Percentiles rank a stretch among this genome's conserved stretches.
Evolutionary conservation across 2,113 vertebrate genomes (phyloP).

Genomic region (Heptranchias perlo): DNA sequence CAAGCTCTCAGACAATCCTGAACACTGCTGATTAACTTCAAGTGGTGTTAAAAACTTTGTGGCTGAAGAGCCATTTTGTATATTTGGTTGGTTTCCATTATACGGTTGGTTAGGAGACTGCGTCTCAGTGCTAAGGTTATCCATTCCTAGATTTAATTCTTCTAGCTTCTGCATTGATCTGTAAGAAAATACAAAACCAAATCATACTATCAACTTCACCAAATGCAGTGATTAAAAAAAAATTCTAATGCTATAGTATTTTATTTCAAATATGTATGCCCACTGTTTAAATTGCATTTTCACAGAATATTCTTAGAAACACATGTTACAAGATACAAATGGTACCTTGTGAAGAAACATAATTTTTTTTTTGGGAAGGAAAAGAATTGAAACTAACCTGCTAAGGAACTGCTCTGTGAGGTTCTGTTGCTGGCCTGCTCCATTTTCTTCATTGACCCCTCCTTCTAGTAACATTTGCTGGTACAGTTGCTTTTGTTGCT

Average conservation of each 20-base stretch:
- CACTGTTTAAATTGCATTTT: background rate
- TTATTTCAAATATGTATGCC: background rate
- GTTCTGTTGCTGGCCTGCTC: conserved; percentile 72
- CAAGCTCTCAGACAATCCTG: conserved; percentile 49
- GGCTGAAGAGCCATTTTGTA: conserved; percentile 48
- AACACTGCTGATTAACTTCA: conserved; percentile 50
- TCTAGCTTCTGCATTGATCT: conserved; percentile 95
- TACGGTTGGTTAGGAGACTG: conserved; percentile 68
- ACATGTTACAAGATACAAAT: background rate
- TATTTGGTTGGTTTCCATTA: conserved; percentile 62
- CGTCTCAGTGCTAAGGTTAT: conserved; percentile 74
- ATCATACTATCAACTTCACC: background rate
- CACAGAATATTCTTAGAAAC: background rate
- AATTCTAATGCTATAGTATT: background rate
- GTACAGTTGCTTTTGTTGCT: conserved; percentile 88
- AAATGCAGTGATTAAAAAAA: background rate
- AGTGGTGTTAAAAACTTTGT: conserved; percentile 48
- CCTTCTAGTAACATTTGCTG: conserved; percentile 96
- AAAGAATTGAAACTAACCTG: conserved; percentile 58
- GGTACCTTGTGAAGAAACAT: background rate
- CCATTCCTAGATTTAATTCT: conserved; percentile 88
- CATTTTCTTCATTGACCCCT: conserved; percentile 82
- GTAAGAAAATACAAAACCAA: conserved; percentile 37
- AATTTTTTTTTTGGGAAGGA: background rate
- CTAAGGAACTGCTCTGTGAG: conserved; percentile 95